Conservation (phyloP, 2,113 vertebrate species). For the Sylvia atricapilla region DNA sequence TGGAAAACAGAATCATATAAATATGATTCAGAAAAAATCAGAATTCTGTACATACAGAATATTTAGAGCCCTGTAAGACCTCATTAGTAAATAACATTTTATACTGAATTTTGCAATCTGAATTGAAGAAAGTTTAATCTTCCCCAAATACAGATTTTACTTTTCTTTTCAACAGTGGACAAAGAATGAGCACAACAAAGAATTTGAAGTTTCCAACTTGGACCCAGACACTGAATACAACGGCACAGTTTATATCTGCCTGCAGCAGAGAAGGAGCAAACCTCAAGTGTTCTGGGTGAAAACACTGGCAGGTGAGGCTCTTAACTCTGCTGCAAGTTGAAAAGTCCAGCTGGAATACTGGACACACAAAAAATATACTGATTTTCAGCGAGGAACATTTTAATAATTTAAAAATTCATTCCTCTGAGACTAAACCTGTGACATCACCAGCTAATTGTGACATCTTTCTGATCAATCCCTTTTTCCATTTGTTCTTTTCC, state of each 20-base stretch:
- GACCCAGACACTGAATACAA: constrained; percentile 72
- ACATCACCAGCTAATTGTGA: background rate
- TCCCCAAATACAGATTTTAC: background rate
- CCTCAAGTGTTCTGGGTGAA: constrained; percentile 57
- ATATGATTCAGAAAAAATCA: background rate
- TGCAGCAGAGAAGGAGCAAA: constrained; percentile 50
- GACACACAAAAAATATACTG: background rate
- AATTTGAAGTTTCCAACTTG: constrained; percentile 69
- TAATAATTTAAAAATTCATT: background rate
- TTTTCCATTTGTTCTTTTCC: background rate
- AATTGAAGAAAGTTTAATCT: background rate
- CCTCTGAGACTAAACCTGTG: background rate
- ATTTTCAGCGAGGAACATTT: accelerated
- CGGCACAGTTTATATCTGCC: background rate
- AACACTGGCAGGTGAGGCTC: constrained; percentile 71
- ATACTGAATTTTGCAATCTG: background rate
- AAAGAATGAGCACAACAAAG: constrained; percentile 40
- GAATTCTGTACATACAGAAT: background rate
- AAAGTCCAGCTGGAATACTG: background rate
- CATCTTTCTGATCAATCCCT: background rate
- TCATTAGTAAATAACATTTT: background rate
- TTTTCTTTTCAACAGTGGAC: constrained; percentile 46
- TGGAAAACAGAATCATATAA: background rate
- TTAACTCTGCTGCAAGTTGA: background rate
- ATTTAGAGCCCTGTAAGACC: background rate